Base-by-base conservation (phyloP, 1,140 invertebrate species). In the Drosophila sturtevanti region DNA sequence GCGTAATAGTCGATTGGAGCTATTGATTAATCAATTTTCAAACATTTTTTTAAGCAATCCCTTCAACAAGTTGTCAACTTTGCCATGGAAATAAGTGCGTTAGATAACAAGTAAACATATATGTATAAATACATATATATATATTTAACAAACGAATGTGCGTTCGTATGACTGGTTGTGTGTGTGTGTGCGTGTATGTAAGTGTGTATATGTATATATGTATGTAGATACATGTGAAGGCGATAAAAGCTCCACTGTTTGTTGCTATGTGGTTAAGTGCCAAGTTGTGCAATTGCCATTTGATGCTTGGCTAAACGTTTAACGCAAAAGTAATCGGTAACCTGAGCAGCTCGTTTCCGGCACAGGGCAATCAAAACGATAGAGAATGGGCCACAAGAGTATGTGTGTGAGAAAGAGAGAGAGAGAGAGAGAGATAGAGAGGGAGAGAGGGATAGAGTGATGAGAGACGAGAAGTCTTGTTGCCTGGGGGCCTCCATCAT, bases 401-500 rank as follows among this genome's bases (percentile, higher is more conserved):
- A n/a, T n/a, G n/a, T n/a, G n/a, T n/a, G n/a, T n/a, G n/a, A n/a
- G 35, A 2, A 4, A 35, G 41, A 21, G 12, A 11, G 9, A 21
- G 16, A 21, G 14, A 18, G 6, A 7, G 16, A 44, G 14, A 41
- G 7, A 9, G 14, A 0, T 14, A 16, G 4, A 7, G 2, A 12
- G 41, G 16, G 14, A 18, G 1, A 44, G 41, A 21, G 14, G 10
- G 6, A 7, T 6, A 44, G 14, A 41, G 7, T 9, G 14, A 0
- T 14, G 1, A 44, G 41, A 54, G 52, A 72, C 54, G 56, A 72
- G 74, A 63, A 31, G 71, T n/a, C n/a, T 52, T 67, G 37, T 63
- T 73, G 80, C 80, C 72, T 58, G 67, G 80, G 80, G 80, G 80
- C 81, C 81, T 73, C 81, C 81, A 80, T 84, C 81, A 85, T 81